These are phyloP conservation scores for Gadus macrocephalus DNA, from an alignment of 2,113 vertebrate genomes.

Conservation along the genomic window DNA sequence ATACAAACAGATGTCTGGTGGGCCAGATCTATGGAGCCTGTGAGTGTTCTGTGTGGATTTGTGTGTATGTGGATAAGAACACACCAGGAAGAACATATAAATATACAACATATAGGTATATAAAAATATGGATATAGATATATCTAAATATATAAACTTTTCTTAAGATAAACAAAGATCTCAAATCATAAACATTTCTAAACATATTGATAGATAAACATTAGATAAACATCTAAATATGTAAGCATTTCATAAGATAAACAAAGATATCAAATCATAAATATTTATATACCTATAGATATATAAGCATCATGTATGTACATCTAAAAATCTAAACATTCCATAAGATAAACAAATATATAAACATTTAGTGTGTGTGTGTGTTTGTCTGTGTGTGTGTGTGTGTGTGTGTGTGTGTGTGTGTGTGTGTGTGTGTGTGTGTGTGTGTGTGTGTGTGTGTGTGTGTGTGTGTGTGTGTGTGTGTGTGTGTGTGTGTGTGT, in stretches of 20 bases:
- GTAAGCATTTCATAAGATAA: background rate
- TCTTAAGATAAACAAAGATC: background rate
- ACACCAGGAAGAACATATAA: background rate
- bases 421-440: slow-evolving; percentile 1
- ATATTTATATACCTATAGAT: background rate
- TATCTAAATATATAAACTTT: background rate
- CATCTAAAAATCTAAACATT: background rate
- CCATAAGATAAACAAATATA: background rate
- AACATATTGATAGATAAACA: background rate
- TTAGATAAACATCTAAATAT: background rate
- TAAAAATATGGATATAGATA: background rate
- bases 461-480: background rate
- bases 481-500: slow-evolving; percentile 20
- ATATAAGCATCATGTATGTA: background rate
- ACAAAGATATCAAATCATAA: background rate
- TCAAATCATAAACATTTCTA: background rate
- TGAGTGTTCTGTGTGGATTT: background rate
- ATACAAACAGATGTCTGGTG: slow-evolving; percentile 27
- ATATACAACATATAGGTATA: background rate
- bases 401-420: background rate
- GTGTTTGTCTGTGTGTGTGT: background rate
- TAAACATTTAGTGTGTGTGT: background rate
- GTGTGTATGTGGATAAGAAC: background rate
- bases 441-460: background rate
- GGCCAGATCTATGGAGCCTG: slow-evolving; percentile 3